phyloP scores from a whole-genome alignment of 2,113 vertebrate species.

The Poecile atricapillus region DNA sequence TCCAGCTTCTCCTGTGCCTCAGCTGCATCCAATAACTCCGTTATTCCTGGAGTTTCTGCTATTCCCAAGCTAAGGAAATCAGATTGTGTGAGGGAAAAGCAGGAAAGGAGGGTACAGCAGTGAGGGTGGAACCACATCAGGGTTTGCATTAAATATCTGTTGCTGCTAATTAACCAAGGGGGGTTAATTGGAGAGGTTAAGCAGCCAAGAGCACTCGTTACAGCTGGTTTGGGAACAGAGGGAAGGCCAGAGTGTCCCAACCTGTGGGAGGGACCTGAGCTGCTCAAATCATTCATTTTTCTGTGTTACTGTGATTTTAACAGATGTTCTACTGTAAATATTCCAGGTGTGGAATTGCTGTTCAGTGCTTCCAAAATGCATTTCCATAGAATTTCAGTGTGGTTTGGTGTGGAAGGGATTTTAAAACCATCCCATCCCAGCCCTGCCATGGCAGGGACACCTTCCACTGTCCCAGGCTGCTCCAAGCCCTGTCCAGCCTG shows the following conservation, averaged over 20 bases:
- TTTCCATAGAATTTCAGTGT: background rate
- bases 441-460: background rate
- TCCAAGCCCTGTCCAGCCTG: accelerated
- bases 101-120: background rate
- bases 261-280: background rate
- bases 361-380: background rate
- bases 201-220: accelerated
- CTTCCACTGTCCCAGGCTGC: accelerated
- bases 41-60: background rate
- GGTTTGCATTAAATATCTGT: accelerated
- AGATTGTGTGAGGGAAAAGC: background rate
- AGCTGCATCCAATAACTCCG: background rate
- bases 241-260: background rate
- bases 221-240: background rate
- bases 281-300: background rate
- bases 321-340: background rate
- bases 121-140: background rate
- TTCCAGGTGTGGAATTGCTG: background rate
- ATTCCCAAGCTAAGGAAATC: background rate
- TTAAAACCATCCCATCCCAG: accelerated
- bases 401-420: background rate
- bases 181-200: background rate
- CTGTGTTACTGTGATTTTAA: background rate
- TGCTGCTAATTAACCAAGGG: background rate
- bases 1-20: background rate